Evolutionary conservation across 2,888 invertebrate genomes (phyloP).

Genomic region (Tipula helvola): DNA sequence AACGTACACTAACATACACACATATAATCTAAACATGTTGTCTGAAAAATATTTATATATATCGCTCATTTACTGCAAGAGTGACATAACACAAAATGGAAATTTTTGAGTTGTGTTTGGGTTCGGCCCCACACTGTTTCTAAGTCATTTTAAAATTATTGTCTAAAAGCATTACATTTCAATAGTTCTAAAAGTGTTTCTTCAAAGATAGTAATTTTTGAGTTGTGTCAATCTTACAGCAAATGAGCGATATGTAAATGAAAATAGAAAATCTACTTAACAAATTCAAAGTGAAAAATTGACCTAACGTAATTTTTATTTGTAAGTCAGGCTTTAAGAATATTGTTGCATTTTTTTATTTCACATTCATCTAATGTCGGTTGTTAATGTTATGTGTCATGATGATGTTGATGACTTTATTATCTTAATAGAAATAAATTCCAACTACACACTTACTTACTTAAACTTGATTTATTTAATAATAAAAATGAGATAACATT

Average conservation of each 20-base stretch:
- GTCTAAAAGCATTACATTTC: too few species aligned
- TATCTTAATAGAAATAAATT: background rate
- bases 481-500: background rate
- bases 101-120: too few species aligned
- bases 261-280: background rate
- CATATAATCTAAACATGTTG: background rate
- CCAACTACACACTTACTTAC: background rate
- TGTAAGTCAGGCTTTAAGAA: background rate
- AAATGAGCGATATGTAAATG: background rate
- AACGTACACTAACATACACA: background rate
- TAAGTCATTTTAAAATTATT: too few species aligned
- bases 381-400: background rate
- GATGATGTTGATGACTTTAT: background rate
- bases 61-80: too few species aligned
- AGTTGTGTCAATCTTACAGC: too few species aligned
- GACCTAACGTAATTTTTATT: background rate
- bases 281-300: background rate
- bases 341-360: background rate
- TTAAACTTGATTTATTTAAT: background rate
- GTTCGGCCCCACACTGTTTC: too few species aligned
- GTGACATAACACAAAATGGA: too few species aligned
- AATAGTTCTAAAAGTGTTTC: too few species aligned
- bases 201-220: too few species aligned
- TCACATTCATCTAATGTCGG: background rate
- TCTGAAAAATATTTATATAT: background rate